Percentiles rank a stretch among this genome's conserved stretches.
These are phyloP conservation scores for Bovichtus diacanthus DNA, from an alignment of 2,797 vertebrate genomes.

Conservation along the genomic window DNA sequence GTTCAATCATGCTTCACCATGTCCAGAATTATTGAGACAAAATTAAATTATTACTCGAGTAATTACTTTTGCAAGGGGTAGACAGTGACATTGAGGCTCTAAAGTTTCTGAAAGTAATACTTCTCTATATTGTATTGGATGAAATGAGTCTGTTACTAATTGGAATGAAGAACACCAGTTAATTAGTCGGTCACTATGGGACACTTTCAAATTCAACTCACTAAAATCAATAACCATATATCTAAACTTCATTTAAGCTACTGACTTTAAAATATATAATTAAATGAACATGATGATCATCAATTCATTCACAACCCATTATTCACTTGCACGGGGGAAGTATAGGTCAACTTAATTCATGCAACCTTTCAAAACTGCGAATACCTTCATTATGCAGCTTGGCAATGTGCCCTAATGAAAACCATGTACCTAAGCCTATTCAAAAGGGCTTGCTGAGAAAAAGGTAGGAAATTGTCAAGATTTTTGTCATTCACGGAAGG, in stretches of 20 bases:
- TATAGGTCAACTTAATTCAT: conserved; percentile 50
- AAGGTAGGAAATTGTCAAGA: conserved; percentile 1
- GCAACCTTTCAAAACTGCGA: conserved; percentile 56
- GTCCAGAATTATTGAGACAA: conserved; percentile 58
- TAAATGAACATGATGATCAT: no score
- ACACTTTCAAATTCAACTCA: conserved; percentile 52
- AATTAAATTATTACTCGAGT: conserved; percentile 63
- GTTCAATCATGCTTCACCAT: conserved; percentile 51
- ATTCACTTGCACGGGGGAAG: conserved; percentile 41
- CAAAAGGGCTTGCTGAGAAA: conserved; percentile 16
- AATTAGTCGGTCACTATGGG: conserved; percentile 55
- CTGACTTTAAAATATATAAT: conserved; percentile 48
- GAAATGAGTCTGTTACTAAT: conserved; percentile 46
- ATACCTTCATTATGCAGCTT: conserved; percentile 43
- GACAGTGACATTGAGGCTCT: conserved; percentile 55
- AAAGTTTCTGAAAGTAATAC: conserved; percentile 56
- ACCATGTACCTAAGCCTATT: conserved; percentile 35
- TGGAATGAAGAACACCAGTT: conserved; percentile 46
- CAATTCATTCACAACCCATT: conserved; percentile 51
- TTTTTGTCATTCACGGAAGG: conserved; percentile 2
- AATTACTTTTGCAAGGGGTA: conserved; percentile 55
- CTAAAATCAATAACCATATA: conserved; percentile 62
- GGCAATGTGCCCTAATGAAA: conserved; percentile 45
- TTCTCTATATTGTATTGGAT: conserved; percentile 33
- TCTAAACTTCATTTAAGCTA: conserved; percentile 44